Base-by-base conservation (phyloP, 2,113 vertebrate genomes). In the Melanostigma gelatinosum region DNA sequence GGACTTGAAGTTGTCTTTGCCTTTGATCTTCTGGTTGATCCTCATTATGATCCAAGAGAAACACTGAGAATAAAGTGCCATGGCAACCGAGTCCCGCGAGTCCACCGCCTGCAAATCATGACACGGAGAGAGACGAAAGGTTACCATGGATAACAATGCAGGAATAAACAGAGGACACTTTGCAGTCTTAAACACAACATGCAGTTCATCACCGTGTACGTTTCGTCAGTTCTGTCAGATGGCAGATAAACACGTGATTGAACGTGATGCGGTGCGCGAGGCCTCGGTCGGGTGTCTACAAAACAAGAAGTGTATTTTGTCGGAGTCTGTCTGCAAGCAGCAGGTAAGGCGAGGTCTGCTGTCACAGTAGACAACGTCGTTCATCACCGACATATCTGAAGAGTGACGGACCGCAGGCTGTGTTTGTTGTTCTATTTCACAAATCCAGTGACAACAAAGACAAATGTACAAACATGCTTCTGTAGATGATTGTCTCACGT, bases 1-100 rank as follows among this genome's bases (percentile, higher is more conserved):
- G 87, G 96, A 98, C 89, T 97, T 98, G 82, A 98, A 98, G 93
- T 97, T 97, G 92, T 98, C 96, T 82, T 96, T 97, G 68, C 97
- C 96, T 84, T 95, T 96, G 90, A 98, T 96, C 88, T 97, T 97
- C 60, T 93, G 94, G 81, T 98, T 98, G 92, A 98, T 97, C 90
- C 94, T 96, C 93, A 90, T 95, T 84, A 98, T 97, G 83, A 98
- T 96, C 97, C 97, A 97, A 4, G 97, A 97, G 88, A 97, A 97
- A 87, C 97, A 98, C 88, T 97, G 96, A 27, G 97, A 97, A 85
- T 98, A 98, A 36, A 98, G 95, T 0, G 97, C 97, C 97, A 98
- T 98, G 79, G 97, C 95, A 52, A 98, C 95, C 0, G 97, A 98
- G 84, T 97, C 97, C 60, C 97, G 92, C 8, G 97, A 98, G 91